Evolutionary conservation across 2,113 vertebrate genomes (phyloP), one percentile per base, ranked within the genome.

Genomic region (Pelecanus crispus): DNA sequence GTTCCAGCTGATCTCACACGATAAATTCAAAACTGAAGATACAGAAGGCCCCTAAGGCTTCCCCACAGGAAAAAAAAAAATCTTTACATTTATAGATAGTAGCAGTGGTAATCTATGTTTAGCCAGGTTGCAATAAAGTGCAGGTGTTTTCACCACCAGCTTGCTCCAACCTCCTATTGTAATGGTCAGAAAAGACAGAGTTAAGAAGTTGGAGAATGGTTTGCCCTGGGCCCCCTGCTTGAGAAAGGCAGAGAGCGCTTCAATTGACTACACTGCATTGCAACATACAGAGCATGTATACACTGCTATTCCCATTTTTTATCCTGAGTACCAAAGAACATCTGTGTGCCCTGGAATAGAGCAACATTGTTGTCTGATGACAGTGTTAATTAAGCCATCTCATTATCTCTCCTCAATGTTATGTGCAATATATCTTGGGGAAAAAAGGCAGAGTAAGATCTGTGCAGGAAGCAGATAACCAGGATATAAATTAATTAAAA

Each of bases 401-500:
- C 61, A 65, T 94, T 94, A 84, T 91, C 49, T 92, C 61, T 89
- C 73, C 86, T 85, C 44, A 65, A 45, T 38, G 65, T 53, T 65
- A 68, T 25, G 42, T 63, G 58, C 56, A 92, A 72, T 84, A 11
- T 68, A 72, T 81, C 68, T 78, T 79, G 55, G 50, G 17, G 28
- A 40, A 63, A 59, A 47, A 36, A 65, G 29, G 65, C 18, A 17
- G 68, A 81, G 53, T 49, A 75, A 94, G 78, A 87, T 87, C 56
- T 38, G 83, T 94, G 92, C 81, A 87, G 87, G 85, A 94, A 94
- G 94, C 83, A 89, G 95, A 96, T 95, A 94, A 94, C 72, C 44
- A 82, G 86, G 70, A 75, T 61, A 92, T 94, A 96, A 96, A 95
- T 91, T 50, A 96, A 95, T 96, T 96, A 94, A 72, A 91, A 77